Percentiles rank a stretch among this genome's conserved stretches.
Evolutionary conservation across 2,113 vertebrate genomes (phyloP).

Genomic region (Ranitomeya imitator): DNA sequence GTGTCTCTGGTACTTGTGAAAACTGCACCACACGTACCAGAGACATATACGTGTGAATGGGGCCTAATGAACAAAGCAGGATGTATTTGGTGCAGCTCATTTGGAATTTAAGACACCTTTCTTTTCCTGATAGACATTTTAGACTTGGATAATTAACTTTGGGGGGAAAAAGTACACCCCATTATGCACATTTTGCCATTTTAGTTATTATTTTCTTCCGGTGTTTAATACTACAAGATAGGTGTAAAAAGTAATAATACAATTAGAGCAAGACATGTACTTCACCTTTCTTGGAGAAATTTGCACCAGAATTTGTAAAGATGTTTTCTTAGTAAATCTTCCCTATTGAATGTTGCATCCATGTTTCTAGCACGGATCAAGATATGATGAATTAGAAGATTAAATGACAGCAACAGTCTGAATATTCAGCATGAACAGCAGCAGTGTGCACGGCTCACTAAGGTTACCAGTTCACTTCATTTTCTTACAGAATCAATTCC

Average conservation of each 20-base stretch:
- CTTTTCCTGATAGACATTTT: no score
- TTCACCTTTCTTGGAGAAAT: neutral
- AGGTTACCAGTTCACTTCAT: conserved; percentile 29
- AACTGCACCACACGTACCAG: no score
- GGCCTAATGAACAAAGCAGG: no score
- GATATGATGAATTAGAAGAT: conserved; percentile 22
- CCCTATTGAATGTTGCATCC: neutral
- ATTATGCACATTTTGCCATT: no score
- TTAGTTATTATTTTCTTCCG: neutral
- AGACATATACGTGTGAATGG: no score
- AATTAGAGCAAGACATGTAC: neutral
- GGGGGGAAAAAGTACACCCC: no score
- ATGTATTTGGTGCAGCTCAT: no score
- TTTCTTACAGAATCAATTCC: conserved; percentile 1
- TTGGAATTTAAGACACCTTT: no score
- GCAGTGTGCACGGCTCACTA: neutral
- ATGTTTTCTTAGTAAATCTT: neutral
- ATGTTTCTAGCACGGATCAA: neutral
- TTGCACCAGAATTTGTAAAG: neutral
- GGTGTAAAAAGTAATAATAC: neutral
- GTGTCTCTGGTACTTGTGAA: no score
- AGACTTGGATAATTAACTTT: no score
- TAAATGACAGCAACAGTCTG: neutral
- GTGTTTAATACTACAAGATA: neutral
- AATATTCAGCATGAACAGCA: conserved; percentile 22